Percentiles rank a stretch among this genome's conserved stretches.
phyloP scores from a whole-genome alignment of 2,888 invertebrate genomes.

The Eulithis testata region DNA sequence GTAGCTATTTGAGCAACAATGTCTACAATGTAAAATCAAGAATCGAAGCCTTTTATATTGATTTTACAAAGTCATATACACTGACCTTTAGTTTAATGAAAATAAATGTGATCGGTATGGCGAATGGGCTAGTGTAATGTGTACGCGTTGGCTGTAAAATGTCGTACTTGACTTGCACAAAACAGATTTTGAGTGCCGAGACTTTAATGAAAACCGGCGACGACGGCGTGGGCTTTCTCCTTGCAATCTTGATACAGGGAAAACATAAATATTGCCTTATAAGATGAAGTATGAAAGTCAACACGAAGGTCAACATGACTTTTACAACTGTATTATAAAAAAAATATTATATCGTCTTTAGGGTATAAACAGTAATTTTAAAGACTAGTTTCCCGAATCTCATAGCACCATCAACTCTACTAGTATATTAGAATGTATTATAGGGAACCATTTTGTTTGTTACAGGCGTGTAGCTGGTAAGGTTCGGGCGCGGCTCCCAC shows the following conservation, averaged over 20 bases:
- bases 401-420: no score
- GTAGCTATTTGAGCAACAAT: conserved; percentile 58
- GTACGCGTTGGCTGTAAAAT: conserved; percentile 14
- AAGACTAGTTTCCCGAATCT: not conserved
- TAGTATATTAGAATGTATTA: conserved; percentile 1
- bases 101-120: conserved; percentile 21
- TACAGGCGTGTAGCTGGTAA: conserved; percentile 74
- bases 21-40: conserved; percentile 44
- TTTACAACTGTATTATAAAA: not conserved
- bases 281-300: no score
- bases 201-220: not conserved
- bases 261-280: not conserved
- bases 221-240: conserved; percentile 10
- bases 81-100: conserved; percentile 31
- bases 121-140: conserved; percentile 12
- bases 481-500: conserved; percentile 76
- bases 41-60: conserved; percentile 30
- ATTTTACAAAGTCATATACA: conserved; percentile 20
- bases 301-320: not conserved
- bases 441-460: conserved; percentile 42
- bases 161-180: conserved; percentile 20
- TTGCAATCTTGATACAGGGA: conserved; percentile 1
- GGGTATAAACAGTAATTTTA: no score
- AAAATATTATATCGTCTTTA: no score
- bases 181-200: conserved; percentile 8